Percentiles rank a stretch among this genome's conserved stretches.
Conservation (phyloP, 2,113 vertebrate genomes). For the Turnix velox region DNA sequence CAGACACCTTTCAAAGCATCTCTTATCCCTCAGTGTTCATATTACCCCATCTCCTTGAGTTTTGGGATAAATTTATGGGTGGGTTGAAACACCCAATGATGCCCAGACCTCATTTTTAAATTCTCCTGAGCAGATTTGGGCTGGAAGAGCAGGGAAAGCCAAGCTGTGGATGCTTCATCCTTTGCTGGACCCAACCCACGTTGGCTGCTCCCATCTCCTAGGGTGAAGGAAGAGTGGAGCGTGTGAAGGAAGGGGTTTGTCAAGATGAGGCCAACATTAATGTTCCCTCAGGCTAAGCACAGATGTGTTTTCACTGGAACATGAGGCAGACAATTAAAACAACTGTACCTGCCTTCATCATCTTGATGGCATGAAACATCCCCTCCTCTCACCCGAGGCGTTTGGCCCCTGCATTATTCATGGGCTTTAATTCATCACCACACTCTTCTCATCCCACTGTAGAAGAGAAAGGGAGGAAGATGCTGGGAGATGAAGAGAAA, state of each 20-base stretch:
- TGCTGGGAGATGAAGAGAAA: neutral
- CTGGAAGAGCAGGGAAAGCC: neutral
- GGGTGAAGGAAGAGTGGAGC: neutral
- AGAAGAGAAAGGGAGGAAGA: neutral
- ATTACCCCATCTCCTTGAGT: neutral
- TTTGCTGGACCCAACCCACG: neutral
- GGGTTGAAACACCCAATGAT: no score
- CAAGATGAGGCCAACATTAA: neutral
- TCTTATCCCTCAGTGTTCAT: neutral
- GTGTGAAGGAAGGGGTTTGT: neutral
- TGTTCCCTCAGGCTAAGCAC: constrained; percentile 35
- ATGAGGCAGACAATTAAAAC: constrained; percentile 48
- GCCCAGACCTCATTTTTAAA: neutral
- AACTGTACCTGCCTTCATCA: constrained; percentile 65
- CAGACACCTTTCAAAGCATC: rapidly evolving
- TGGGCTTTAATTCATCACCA: constrained; percentile 24
- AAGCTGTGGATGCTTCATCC: neutral
- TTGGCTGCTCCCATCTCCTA: rapidly evolving
- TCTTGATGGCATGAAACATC: constrained; percentile 59
- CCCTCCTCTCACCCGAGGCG: neutral
- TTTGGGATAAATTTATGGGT: neutral
- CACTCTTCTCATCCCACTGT: constrained; percentile 19
- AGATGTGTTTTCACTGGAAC: constrained; percentile 48
- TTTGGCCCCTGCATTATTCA: constrained; percentile 57
- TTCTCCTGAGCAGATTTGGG: neutral